phyloP scores from a whole-genome alignment of 2,797 vertebrate species.

The Rhinichthys osculus region DNA sequence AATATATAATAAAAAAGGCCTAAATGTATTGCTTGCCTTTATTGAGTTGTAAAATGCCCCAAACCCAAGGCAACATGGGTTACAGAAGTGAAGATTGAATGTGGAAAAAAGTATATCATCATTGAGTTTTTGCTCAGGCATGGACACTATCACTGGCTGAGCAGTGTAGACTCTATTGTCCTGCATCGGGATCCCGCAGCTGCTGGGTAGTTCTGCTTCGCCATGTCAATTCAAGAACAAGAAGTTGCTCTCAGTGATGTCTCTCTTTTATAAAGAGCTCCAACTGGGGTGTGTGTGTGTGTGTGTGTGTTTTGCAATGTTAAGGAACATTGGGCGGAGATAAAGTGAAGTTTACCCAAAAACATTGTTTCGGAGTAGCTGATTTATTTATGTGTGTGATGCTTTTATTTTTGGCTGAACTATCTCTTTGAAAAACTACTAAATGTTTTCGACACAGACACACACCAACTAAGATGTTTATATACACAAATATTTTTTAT shows the following conservation, averaged over 20 bases:
- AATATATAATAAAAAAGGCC: background rate
- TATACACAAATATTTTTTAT: background rate
- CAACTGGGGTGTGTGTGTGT: background rate
- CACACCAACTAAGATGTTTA: background rate
- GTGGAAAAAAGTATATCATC: constrained; percentile 16
- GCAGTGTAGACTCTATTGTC: background rate
- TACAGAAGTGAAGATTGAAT: constrained; percentile 10
- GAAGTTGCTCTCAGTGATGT: background rate
- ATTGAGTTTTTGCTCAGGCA: background rate
- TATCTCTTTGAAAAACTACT: background rate
- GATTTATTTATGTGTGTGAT: background rate
- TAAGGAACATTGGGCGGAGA: background rate
- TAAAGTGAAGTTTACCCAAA: background rate
- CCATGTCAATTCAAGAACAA: background rate
- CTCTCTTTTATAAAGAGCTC: background rate
- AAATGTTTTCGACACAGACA: background rate
- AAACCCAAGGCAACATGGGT: constrained; percentile 26
- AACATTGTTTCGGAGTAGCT: background rate
- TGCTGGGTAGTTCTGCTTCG: background rate
- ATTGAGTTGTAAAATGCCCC: constrained; percentile 22
- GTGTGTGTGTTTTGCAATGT: background rate
- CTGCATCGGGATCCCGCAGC: background rate
- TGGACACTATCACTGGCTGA: background rate
- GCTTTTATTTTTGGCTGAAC: background rate
- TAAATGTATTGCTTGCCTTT: background rate